phyloP scores from a whole-genome alignment of 2,797 vertebrate species.

The Tympanoctomys barrerae region DNA sequence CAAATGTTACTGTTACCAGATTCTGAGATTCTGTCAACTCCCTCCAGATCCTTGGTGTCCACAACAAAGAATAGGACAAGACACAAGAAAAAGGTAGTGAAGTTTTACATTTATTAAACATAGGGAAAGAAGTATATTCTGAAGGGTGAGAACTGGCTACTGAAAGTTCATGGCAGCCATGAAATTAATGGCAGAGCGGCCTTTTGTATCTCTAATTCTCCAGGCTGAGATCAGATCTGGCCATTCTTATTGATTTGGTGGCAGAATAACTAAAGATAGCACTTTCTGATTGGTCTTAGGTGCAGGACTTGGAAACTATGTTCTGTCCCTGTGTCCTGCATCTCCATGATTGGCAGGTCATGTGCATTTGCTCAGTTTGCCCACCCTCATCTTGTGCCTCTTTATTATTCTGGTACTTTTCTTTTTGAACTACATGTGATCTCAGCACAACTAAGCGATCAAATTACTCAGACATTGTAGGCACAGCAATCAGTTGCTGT shows the following conservation, averaged over 20 bases:
- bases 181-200: not conserved
- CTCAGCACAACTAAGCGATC: too few relatives aligned
- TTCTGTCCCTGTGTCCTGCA: not conserved
- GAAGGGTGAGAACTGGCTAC: not conserved
- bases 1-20: not conserved
- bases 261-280: not conserved
- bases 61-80: not conserved
- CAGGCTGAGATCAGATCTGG: not conserved
- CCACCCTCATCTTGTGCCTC: not conserved
- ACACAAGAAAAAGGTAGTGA: not conserved
- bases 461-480: not conserved
- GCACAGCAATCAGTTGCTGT: not conserved
- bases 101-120: not conserved
- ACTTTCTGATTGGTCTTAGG: not conserved
- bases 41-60: not conserved
- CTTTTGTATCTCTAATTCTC: not conserved
- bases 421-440: too few relatives aligned
- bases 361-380: not conserved
- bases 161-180: not conserved
- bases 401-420: not conserved
- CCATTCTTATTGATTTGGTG: not conserved
- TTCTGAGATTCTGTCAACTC: too few relatives aligned
- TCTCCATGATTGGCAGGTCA: not conserved
- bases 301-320: not conserved
- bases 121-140: not conserved